Conservation (phyloP, 2,797 vertebrate species). For the Tiaroga cobitis region DNA sequence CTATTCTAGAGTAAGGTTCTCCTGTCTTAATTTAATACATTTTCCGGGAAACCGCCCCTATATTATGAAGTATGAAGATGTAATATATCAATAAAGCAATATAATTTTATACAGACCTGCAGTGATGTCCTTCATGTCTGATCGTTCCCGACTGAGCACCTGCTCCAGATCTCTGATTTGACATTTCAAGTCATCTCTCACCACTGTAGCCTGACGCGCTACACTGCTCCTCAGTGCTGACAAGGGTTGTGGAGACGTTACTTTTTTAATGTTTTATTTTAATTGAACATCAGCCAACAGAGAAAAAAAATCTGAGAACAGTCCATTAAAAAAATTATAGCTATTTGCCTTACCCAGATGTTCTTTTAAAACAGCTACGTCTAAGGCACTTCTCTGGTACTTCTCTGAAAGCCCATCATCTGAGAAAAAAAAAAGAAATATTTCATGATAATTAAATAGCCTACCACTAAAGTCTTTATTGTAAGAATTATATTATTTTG, state of each 20-base stretch:
- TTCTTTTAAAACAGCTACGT: slow-evolving; percentile 75
- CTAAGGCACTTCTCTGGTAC: slow-evolving; percentile 67
- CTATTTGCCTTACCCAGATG: slow-evolving; percentile 73
- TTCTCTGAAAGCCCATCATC: slow-evolving; percentile 68
- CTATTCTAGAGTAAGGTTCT: too few relatives aligned
- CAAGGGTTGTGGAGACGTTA: not conserved
- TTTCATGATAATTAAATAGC: not conserved
- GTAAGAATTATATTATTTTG: not conserved
- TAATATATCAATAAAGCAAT: not conserved
- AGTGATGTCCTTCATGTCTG: slow-evolving; percentile 76
- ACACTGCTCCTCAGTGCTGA: slow-evolving; percentile 72
- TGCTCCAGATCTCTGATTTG: slow-evolving; percentile 71
- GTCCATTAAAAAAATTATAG: not conserved
- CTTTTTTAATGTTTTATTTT: not conserved
- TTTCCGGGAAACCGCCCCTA: not conserved
- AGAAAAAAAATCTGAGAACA: not conserved
- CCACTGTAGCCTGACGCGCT: slow-evolving; percentile 64
- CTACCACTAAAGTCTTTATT: not conserved
- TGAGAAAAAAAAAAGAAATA: not conserved
- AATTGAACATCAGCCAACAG: not conserved
- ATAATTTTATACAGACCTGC: slow-evolving; percentile 67
- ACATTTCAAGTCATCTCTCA: slow-evolving; percentile 67
- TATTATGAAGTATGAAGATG: not conserved
- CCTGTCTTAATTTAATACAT: not conserved
- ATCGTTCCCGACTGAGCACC: slow-evolving; percentile 68